A percentile compares a stretch with the other conserved stretches of the same genome.
Evolutionary conservation across 2,797 vertebrate genomes (phyloP).

Genomic region (Antrozous pallidus): DNA sequence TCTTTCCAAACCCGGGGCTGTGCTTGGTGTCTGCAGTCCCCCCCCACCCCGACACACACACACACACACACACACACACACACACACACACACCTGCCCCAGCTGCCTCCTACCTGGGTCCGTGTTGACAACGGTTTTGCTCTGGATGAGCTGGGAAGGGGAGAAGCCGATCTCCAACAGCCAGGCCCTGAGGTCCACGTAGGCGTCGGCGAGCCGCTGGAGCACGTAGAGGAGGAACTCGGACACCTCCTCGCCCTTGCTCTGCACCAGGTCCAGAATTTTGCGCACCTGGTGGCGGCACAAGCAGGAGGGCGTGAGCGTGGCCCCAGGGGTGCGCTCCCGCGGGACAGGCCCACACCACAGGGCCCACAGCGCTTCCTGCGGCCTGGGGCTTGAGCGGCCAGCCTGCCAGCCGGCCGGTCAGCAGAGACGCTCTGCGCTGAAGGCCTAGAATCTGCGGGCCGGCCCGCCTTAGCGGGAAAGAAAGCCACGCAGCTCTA

Average conservation of each 20-base stretch:
- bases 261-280: constrained; percentile 93
- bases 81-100: no score
- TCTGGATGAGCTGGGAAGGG: constrained; percentile 82
- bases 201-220: constrained; percentile 89
- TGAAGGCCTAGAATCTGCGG: neutral
- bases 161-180: constrained; percentile 86
- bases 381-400: no score
- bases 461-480: neutral
- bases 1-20: neutral
- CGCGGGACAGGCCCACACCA: neutral
- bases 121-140: constrained; percentile 89
- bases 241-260: constrained; percentile 94
- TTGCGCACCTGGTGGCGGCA: constrained; percentile 87
- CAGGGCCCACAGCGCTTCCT: neutral
- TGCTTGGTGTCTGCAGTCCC: neutral
- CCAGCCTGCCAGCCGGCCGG: neutral
- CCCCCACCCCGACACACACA: fast-evolving
- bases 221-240: constrained; percentile 90
- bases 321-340: neutral
- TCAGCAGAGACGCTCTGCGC: neutral
- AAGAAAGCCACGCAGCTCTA: neutral
- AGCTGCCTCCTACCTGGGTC: constrained; percentile 88
- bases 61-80: no score
- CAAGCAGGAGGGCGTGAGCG: neutral
- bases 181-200: constrained; percentile 92